Evolutionary conservation across 2,888 invertebrate genomes (phyloP).

Genomic region (Ennomos quercinarius): DNA sequence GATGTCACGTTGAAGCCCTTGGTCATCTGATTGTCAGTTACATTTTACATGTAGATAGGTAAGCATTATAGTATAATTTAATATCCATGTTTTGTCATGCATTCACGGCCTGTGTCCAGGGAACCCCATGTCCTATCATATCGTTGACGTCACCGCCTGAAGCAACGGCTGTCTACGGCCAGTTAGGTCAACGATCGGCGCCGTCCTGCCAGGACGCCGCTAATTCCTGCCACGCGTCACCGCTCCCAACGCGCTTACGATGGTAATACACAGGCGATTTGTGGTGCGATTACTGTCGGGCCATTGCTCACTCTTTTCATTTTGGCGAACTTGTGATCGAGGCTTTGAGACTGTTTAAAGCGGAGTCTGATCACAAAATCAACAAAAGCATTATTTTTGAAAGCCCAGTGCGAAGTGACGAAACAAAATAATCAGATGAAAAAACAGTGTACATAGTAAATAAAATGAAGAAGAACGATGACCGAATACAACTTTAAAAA

Average conservation of each 20-base stretch:
- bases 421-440: too few species aligned
- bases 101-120: conserved; percentile 25
- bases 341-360: too few species aligned
- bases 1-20: too few species aligned
- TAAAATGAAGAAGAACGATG: too few species aligned
- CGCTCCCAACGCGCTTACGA: conserved; percentile 22
- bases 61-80: not conserved
- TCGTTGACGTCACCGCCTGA: conserved; percentile 35
- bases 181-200: conserved; percentile 69
- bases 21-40: too few species aligned
- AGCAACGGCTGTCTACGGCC: conserved; percentile 31
- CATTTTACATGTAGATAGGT: too few species aligned
- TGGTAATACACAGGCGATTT: conserved; percentile 15
- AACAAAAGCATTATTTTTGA: too few species aligned
- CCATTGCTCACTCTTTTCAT: conserved; percentile 2
- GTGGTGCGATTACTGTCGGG: conserved; percentile 3
- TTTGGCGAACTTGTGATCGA: not conserved
- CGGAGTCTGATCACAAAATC: too few species aligned
- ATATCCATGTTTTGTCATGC: conserved; percentile 15
- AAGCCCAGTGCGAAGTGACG: too few species aligned
- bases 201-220: conserved; percentile 77
- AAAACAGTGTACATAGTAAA: too few species aligned
- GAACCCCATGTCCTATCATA: conserved; percentile 26
- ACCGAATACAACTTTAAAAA: too few species aligned
- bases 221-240: conserved; percentile 74